Base-by-base conservation (phyloP, 2,888 invertebrate genomes). In the Lochmaea capreae region DNA sequence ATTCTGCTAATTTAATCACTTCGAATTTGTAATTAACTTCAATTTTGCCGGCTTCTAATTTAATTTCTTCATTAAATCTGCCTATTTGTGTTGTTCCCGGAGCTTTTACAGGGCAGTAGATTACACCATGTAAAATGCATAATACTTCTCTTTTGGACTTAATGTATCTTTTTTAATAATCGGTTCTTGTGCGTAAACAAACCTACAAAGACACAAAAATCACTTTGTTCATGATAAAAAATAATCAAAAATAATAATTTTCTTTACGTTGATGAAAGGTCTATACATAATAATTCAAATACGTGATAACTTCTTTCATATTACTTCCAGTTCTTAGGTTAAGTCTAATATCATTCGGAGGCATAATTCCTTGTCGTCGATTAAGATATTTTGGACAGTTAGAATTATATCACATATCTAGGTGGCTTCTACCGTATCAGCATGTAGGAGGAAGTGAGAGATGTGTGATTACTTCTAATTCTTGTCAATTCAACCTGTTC, bases 1-100 rank as follows among this genome's bases (percentile, higher is more conserved):
- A 79, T 76, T 69, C 79, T 67, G 73, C 62, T 78, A 77, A 78
- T 77, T 77, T 68, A 72, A 76, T 78, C 73, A 74, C 73, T 77
- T 76, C 54, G 70, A 72, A 74, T 76, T 76, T 73, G 65, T 66
- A 78, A 74, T 76, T 77, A 72, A 76, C 67, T 77, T 73, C 54
- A 72, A 76, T 72, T 71, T 76, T 57, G 71, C 59, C 69, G 62
- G 59, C 65, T 70, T 63, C 61, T 75, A 73, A 75, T 78, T 73
- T 71, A 71, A 74, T 78, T 76, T 75, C 71, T 68, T 58, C 68
- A 74, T 74, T 72, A 72, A 59, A 58, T 69, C 65, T 65, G 65
- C 43, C 65, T 65, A 46, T 70, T 70, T 69, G 65, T 58, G 62
- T 58, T 69, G 70, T 54, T 33, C 43, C 39, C 71, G 54, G 42